phyloP scores from a whole-genome alignment of 2,113 vertebrate species.

The Pitta sordida region DNA sequence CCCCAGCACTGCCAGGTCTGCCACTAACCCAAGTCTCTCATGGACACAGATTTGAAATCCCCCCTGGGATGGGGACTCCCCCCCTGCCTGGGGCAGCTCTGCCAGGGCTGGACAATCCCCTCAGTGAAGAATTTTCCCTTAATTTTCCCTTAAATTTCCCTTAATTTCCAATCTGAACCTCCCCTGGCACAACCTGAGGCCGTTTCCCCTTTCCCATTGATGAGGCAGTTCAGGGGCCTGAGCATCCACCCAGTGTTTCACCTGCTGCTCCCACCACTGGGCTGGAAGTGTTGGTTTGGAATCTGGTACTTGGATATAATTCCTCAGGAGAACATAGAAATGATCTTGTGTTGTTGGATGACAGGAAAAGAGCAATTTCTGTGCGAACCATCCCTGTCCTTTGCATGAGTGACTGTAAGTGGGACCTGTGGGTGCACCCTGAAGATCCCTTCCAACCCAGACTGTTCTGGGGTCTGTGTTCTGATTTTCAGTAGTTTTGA shows the following conservation, averaged over 20 bases:
- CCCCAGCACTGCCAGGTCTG: not conserved
- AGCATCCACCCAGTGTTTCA: rapidly evolving
- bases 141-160: rapidly evolving
- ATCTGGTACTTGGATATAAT: rapidly evolving
- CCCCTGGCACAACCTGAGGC: not conserved
- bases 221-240: rapidly evolving
- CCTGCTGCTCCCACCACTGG: not conserved
- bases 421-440: not conserved
- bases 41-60: rapidly evolving
- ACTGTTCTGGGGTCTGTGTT: not conserved
- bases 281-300: not conserved
- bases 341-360: not conserved
- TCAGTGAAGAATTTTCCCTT: not conserved
- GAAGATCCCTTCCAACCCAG: not conserved
- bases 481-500: not conserved
- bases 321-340: not conserved
- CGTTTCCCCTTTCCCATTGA: no score
- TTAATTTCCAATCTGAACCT: rapidly evolving
- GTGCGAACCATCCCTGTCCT: not conserved
- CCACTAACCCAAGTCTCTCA: not conserved
- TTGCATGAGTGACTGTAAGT: rapidly evolving
- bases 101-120: not conserved
- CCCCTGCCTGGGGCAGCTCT: not conserved
- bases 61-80: not conserved
- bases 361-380: not conserved